Evolutionary conservation across 2,888 invertebrate species (phyloP).

Genomic region (Morpho helenor): DNA sequence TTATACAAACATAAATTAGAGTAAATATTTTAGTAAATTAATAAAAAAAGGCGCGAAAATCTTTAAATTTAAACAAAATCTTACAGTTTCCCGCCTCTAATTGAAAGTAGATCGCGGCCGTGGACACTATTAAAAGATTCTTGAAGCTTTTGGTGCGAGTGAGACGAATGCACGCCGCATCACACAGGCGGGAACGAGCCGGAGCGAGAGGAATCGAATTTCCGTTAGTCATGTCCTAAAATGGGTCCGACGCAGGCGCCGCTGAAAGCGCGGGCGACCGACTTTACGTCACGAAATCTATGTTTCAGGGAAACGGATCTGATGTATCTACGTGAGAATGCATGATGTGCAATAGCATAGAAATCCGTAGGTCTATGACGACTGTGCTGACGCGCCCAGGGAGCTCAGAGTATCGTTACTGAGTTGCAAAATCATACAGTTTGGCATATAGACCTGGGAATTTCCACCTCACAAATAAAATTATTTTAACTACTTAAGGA

Average conservation of each 20-base stretch:
- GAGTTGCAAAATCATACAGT: conserved; percentile 54
- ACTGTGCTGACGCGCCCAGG: conserved; percentile 62
- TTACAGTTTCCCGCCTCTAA: conserved; percentile 72
- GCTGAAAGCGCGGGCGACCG: conserved; percentile 77
- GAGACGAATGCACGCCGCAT: conserved; percentile 59
- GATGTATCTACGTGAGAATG: conserved; percentile 48
- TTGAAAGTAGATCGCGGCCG: conserved; percentile 79
- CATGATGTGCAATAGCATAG: conserved; percentile 40
- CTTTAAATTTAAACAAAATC: conserved; percentile 47
- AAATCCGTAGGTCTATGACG: conserved; percentile 53
- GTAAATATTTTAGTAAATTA: not conserved
- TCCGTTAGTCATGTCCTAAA: conserved; percentile 86
- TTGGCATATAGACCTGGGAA: conserved; percentile 16
- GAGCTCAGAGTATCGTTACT: conserved; percentile 62
- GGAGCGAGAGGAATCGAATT: conserved; percentile 81
- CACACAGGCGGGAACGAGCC: conserved; percentile 72
- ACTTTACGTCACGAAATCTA: conserved; percentile 74
- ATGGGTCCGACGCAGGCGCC: conserved; percentile 82
- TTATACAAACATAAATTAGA: no score
- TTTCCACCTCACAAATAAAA: not conserved
- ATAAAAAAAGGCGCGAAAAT: conserved; percentile 26
- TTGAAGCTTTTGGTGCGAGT: conserved; percentile 75
- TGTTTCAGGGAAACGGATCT: conserved; percentile 70
- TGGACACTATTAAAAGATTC: conserved; percentile 81
- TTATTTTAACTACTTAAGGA: no score